phyloP scores from a whole-genome alignment of 2,113 vertebrate genomes.

The Sterrhoptilus dennistouni region DNA sequence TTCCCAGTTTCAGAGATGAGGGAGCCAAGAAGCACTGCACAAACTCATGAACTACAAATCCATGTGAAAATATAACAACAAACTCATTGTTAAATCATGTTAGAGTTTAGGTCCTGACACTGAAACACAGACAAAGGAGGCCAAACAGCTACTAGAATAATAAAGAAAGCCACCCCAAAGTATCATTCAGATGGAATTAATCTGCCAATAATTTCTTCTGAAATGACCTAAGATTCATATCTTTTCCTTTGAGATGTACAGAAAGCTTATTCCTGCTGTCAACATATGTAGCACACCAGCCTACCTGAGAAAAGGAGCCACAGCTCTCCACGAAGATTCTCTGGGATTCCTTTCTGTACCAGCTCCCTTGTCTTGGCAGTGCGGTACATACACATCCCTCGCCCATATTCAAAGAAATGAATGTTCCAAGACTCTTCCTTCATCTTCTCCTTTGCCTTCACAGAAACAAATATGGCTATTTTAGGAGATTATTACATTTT shows the following conservation, averaged over 20 bases:
- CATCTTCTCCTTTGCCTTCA: conserved; percentile 94
- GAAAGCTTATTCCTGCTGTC: neutral
- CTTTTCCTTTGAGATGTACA: neutral
- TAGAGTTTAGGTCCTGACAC: neutral
- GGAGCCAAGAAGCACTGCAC: neutral
- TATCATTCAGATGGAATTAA: neutral
- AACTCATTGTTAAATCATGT: neutral
- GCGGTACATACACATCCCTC: conserved; percentile 97
- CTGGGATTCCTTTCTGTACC: conserved; percentile 92
- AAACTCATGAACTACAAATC: neutral
- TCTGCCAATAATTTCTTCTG: neutral
- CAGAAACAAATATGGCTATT: neutral
- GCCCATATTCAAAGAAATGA: conserved; percentile 95
- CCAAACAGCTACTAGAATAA: neutral
- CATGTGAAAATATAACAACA: neutral
- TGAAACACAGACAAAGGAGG: neutral
- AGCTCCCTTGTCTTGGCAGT: conserved; percentile 89
- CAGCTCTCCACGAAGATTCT: conserved; percentile 89
- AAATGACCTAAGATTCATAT: neutral
- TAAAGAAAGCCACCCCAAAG: neutral
- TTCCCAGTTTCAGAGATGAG: neutral
- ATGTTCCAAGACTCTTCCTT: conserved; percentile 97
- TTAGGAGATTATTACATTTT: neutral
- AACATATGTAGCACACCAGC: neutral
- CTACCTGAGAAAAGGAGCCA: conserved; percentile 94